Evolutionary conservation across 2,888 invertebrate species (phyloP), one percentile per base, ranked within the genome.

Genomic region (Diplolepis rosae): DNA sequence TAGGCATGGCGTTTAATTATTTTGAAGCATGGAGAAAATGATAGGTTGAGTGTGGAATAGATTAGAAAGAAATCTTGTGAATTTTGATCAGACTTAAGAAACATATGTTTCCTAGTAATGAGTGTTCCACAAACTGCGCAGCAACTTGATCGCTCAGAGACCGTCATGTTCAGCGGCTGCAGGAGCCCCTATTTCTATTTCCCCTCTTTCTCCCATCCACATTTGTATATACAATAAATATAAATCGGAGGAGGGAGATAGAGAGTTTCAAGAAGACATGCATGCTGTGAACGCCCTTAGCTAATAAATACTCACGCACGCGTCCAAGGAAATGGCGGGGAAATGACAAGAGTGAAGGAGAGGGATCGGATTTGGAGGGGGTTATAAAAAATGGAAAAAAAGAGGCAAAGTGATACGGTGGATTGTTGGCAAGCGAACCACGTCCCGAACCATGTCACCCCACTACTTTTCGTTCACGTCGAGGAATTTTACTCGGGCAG

Each of bases 401-500:
- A 80, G 80, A 80, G 81, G 79, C 79, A 80, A 84, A 85, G 84
- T 86, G 86, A 85, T 83, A 86, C 86, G 86, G 84, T 85, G 85
- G 84, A 84, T 84, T 83, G 80, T 80, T 82, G 81, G 86, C 84
- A 79, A 83, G 86, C 86, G 82, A 84, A 83, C 85, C 85, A 76
- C 72, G 73, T 82, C 84, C 85, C 73, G 74, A 77, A 82, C 79
- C 83, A 81, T 82, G 79, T 82, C 83, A 80, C 74, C 76, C 75
- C 76, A 68, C 81, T 77, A 75, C 69, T 72, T 67, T 48, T 56
- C 69, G 54, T 72, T 76, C 83, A 80, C 82, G 82, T 80, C 83
- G 84, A 88, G 87, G 87, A 88, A 88, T 88, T 87, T 86, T 87
- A 84, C 85, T 84, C 83, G 79, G 80, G 82, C 81, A 85, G 86